Conservation (phyloP, 2,888 invertebrate genomes). For the Autographa pulchrina region DNA sequence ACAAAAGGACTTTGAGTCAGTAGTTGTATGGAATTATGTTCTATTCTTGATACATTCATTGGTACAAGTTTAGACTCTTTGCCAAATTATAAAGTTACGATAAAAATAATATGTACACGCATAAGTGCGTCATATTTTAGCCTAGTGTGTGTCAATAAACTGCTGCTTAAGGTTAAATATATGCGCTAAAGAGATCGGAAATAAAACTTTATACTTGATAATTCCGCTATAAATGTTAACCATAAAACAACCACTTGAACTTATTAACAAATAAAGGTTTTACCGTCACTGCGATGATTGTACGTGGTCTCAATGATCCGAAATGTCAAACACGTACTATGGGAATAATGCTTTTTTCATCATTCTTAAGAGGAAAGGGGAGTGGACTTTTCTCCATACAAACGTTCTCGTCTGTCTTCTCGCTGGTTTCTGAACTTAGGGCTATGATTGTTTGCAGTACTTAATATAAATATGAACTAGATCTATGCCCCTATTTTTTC, state of each 20-base stretch:
- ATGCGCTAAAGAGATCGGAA: not conserved
- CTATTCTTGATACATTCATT: conserved; percentile 82
- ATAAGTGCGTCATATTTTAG: conserved; percentile 73
- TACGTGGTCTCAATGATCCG: not conserved
- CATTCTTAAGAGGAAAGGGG: too few relatives aligned
- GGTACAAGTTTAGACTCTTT: conserved; percentile 77
- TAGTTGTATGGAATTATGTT: conserved; percentile 80
- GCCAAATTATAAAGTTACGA: conserved; percentile 86
- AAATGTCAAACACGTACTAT: not conserved
- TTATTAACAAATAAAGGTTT: not conserved
- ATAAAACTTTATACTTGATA: not conserved
- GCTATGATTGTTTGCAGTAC: too few relatives aligned
- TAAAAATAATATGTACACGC: conserved; percentile 76
- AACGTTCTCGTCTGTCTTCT: too few relatives aligned
- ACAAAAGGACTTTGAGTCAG: conserved; percentile 75
- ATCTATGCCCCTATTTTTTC: too few relatives aligned
- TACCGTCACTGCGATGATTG: not conserved
- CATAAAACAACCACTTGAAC: not conserved
- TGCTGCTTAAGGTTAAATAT: conserved; percentile 33
- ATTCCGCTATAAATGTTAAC: not conserved
- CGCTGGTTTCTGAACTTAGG: too few relatives aligned
- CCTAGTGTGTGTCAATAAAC: conserved; percentile 64
- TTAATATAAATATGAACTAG: too few relatives aligned
- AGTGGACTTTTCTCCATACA: too few relatives aligned
- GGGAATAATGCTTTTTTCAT: not conserved